Evolutionary conservation across 2,888 invertebrate species (phyloP).

Genomic region (Drosophila neonasuta): DNA sequence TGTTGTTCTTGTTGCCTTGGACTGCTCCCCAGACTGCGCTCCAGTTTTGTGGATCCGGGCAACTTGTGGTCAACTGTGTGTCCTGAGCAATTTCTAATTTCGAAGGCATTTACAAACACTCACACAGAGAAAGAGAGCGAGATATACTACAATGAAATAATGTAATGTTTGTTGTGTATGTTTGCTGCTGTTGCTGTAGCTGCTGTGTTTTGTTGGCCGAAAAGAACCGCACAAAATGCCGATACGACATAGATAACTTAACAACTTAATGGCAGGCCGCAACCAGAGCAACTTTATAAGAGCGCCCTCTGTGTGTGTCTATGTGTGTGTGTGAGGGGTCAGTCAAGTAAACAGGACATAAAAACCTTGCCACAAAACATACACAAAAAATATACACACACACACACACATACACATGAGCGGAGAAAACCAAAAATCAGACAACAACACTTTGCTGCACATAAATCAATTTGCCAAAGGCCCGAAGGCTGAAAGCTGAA

Average conservation of each 20-base stretch:
- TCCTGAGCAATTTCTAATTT: conserved; percentile 69
- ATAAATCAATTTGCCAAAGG: conserved; percentile 67
- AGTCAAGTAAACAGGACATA: conserved; percentile 48
- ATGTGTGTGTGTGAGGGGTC: conserved; percentile 16
- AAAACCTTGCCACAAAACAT: conserved; percentile 35
- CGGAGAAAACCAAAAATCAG: conserved; percentile 50
- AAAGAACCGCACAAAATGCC: conserved; percentile 62
- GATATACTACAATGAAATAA: conserved; percentile 60
- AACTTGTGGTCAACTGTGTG: conserved; percentile 18
- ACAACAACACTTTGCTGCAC: conserved; percentile 57
- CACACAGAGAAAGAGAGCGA: conserved; percentile 7
- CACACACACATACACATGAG: background rate
- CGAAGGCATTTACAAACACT: conserved; percentile 56
- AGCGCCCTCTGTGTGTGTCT: conserved; percentile 9
- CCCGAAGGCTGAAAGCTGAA: conserved; percentile 15
- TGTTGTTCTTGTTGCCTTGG: conserved; percentile 18
- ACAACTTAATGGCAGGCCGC: conserved; percentile 76
- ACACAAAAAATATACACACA: conserved; percentile 13
- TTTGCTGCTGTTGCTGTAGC: background rate
- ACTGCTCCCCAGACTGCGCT: background rate
- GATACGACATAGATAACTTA: conserved; percentile 73
- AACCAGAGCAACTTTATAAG: conserved; percentile 53
- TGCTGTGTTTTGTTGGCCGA: conserved; percentile 43
- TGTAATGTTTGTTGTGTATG: conserved; percentile 63
- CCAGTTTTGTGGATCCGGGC: conserved; percentile 6